Evolutionary conservation across 2,113 vertebrate genomes (phyloP).

Genomic region (Columba livia): DNA sequence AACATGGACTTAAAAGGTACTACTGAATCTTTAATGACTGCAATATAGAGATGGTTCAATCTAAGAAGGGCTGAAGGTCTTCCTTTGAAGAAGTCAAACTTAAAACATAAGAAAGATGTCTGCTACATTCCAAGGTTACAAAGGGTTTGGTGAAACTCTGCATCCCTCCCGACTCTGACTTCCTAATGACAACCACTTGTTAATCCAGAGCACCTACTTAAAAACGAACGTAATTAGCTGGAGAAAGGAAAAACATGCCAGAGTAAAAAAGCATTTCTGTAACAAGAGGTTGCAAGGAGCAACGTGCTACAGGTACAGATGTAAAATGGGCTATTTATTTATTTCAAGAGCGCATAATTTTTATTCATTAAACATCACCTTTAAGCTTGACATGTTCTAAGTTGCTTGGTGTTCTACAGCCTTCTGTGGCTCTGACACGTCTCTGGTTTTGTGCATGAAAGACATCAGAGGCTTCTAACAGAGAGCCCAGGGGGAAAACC

Average conservation of each 20-base stretch:
- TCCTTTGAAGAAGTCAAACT: constrained; percentile 63
- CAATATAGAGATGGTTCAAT: constrained; percentile 28
- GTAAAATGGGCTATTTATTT: background rate
- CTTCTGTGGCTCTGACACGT: background rate
- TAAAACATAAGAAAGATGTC: constrained; percentile 7
- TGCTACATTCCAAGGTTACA: constrained; percentile 71
- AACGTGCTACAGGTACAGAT: background rate
- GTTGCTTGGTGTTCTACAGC: background rate
- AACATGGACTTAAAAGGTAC: constrained; percentile 65
- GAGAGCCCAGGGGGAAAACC: background rate
- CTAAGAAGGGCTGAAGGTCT: constrained; percentile 43
- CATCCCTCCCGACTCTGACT: constrained; percentile 47
- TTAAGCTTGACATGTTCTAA: background rate
- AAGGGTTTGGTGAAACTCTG: background rate
- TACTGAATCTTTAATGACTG: constrained; percentile 49
- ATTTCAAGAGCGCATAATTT: background rate
- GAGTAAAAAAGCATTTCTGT: background rate
- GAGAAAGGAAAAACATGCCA: background rate
- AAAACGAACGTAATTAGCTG: background rate
- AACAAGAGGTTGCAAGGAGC: background rate
- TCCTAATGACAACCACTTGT: constrained; percentile 38
- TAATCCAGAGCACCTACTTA: constrained; percentile 21
- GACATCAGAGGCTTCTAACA: background rate
- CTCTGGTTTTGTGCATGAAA: background rate
- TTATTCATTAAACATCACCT: background rate